Percentiles rank a stretch among this genome's conserved stretches.
These are phyloP conservation scores for Dendropsophus ebraccatus DNA, from an alignment of 2,113 vertebrate genomes.

Conservation along the genomic window DNA sequence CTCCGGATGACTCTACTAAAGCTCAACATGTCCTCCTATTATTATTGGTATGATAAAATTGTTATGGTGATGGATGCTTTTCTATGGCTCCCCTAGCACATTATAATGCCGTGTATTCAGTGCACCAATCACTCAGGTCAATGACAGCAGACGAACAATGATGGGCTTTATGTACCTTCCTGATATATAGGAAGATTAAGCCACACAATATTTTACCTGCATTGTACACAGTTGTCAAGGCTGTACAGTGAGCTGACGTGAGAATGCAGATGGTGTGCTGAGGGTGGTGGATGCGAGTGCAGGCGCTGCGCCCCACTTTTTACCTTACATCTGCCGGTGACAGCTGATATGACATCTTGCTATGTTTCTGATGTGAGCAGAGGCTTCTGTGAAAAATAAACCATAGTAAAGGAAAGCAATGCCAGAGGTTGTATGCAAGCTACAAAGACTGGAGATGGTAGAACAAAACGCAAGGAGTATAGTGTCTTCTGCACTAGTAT, in stretches of 20 bases:
- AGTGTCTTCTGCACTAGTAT: too few species aligned
- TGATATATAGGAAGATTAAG: neutral
- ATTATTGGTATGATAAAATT: neutral
- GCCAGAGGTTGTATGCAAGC: too few species aligned
- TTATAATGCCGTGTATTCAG: neutral
- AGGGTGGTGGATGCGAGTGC: neutral
- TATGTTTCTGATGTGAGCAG: neutral
- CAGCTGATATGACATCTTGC: neutral
- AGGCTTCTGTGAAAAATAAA: neutral
- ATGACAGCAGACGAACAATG: neutral
- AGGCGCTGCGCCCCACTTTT: neutral
- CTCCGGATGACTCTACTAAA: neutral
- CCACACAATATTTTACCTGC: neutral
- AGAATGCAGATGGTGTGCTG: neutral
- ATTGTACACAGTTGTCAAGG: neutral
- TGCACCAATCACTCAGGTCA: neutral
- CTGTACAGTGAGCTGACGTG: neutral
- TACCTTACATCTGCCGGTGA: neutral
- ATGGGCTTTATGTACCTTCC: neutral
- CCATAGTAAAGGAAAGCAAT: too few species aligned
- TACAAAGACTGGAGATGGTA: too few species aligned
- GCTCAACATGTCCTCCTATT: neutral
- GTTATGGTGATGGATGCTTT: slow-evolving; percentile 38
- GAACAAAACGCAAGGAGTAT: too few species aligned
- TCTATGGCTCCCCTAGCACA: neutral